A percentile compares a stretch with the other conserved stretches of the same genome.
phyloP scores from a whole-genome alignment of 2,797 vertebrate species.

The Ctenopoma kingsleyae region DNA sequence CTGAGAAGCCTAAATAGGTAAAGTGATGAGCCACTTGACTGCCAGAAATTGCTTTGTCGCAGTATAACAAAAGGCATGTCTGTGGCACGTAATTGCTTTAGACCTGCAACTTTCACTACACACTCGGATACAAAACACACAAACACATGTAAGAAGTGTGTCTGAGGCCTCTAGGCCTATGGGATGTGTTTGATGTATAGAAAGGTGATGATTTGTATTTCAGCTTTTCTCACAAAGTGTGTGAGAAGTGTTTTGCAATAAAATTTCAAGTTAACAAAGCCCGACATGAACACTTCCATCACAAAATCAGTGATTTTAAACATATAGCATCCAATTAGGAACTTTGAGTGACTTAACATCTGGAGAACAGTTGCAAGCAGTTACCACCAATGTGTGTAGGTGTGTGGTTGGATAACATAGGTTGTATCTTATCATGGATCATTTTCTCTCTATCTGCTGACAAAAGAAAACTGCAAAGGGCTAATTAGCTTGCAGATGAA shows the following conservation, averaged over 20 bases:
- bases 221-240: constrained; percentile 54
- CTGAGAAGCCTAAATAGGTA: constrained; percentile 65
- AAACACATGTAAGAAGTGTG: constrained; percentile 20
- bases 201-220: constrained; percentile 52
- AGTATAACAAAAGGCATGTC: constrained; percentile 71
- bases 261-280: constrained; percentile 61
- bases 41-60: constrained; percentile 79
- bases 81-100: constrained; percentile 64
- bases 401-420: constrained; percentile 5
- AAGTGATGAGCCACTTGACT: constrained; percentile 73
- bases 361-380: constrained; percentile 24
- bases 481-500: constrained; percentile 36
- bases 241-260: constrained; percentile 31
- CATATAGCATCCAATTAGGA: constrained; percentile 60
- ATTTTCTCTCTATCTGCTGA: constrained; percentile 27
- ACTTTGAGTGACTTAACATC: constrained; percentile 42
- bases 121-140: constrained; percentile 22
- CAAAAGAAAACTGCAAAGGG: constrained; percentile 20
- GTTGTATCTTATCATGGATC: constrained; percentile 32
- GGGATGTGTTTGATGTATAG: constrained; percentile 54
- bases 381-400: constrained; percentile 1
- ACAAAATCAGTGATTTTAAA: constrained; percentile 54
- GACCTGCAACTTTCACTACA: constrained; percentile 54
- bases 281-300: constrained; percentile 31
- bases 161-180: constrained; percentile 29